Conservation (phyloP, 2,113 vertebrate genomes). For the Ivindomyrus marchei region DNA sequence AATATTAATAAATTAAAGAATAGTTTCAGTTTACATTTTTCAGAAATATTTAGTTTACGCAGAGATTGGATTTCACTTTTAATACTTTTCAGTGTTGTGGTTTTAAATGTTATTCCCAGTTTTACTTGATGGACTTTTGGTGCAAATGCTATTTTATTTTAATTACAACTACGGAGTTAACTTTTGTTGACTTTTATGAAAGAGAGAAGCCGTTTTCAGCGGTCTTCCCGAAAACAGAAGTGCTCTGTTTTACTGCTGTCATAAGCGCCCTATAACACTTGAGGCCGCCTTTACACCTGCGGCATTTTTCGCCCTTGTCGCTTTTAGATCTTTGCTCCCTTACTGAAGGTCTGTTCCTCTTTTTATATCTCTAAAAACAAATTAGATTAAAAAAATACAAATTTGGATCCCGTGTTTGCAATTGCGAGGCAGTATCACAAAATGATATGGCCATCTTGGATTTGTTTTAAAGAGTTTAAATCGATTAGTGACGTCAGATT, state of each 20-base stretch:
- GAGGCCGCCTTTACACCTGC: neutral
- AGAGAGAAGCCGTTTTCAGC: neutral
- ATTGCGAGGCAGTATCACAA: neutral
- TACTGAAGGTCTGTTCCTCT: neutral
- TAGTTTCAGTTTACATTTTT: neutral
- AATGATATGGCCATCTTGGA: neutral
- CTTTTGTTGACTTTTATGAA: neutral
- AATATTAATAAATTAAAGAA: neutral
- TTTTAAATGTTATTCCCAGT: neutral
- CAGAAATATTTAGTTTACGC: neutral
- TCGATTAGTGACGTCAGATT: neutral
- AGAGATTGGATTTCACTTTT: neutral
- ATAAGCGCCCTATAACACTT: neutral
- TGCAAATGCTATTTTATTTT: neutral
- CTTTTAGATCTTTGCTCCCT: neutral
- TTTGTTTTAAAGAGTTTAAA: neutral
- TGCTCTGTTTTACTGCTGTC: neutral
- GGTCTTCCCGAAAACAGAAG: neutral
- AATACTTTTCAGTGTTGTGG: neutral
- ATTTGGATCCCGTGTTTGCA: neutral
- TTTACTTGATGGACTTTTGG: neutral
- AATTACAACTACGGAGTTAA: neutral
- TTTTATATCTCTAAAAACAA: slow-evolving; percentile 1
- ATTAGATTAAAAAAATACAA: neutral
- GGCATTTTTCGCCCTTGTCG: neutral